A percentile compares a stretch with the other conserved stretches of the same genome.
phyloP scores from a whole-genome alignment of 1,140 invertebrate species.

The Stenopsyche tienmushanensis region DNA sequence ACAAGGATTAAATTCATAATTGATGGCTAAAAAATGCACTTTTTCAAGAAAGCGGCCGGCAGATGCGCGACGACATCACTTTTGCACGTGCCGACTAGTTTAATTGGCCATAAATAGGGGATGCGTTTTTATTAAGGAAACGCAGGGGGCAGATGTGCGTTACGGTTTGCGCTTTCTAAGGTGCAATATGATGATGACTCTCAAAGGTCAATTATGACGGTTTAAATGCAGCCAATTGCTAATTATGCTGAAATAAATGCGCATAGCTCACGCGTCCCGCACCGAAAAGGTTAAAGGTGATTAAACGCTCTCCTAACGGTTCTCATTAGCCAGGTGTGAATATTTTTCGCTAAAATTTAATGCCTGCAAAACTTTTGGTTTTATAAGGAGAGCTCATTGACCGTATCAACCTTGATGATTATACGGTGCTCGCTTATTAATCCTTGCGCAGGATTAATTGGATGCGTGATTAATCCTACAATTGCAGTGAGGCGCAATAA shows the following conservation, averaged over 20 bases:
- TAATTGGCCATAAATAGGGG: neutral
- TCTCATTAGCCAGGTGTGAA: neutral
- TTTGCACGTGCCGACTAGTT: too few species aligned
- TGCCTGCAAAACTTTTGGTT: neutral
- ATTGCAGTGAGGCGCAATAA: too few species aligned
- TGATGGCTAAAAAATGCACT: neutral
- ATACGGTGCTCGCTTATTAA: too few species aligned
- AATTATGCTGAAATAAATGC: neutral
- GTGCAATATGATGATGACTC: constrained; percentile 12
- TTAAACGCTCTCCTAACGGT: neutral
- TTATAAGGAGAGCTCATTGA: neutral
- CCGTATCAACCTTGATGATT: too few species aligned
- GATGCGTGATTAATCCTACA: too few species aligned
- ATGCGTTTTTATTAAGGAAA: neutral
- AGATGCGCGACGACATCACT: neutral
- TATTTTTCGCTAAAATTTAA: neutral
- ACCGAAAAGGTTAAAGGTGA: neutral
- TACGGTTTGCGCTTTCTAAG: neutral
- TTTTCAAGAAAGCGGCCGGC: neutral
- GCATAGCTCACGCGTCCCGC: neutral
- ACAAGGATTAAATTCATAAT: too few species aligned
- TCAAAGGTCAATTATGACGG: constrained; percentile 11
- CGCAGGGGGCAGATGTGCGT: constrained; percentile 2
- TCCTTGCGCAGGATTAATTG: too few species aligned
- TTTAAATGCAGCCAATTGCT: constrained; percentile 5